Percentiles rank a stretch among this genome's conserved stretches.
Conservation (phyloP, 2,888 invertebrate species). For the Aphodius granarius region DNA sequence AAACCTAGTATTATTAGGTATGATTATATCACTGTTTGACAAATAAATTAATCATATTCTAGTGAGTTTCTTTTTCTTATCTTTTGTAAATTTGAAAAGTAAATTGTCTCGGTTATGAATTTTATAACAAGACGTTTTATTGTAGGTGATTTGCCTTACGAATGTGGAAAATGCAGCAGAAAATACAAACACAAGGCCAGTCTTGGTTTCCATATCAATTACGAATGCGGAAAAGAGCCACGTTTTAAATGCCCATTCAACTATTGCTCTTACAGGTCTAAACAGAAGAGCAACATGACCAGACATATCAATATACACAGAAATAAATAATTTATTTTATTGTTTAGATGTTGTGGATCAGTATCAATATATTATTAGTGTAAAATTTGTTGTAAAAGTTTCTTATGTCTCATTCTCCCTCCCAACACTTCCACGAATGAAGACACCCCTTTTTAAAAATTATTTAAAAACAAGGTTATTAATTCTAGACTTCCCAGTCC, state of each 20-base stretch:
- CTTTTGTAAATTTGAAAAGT: not conserved
- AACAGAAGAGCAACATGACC: not conserved
- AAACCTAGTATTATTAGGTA: too few relatives aligned
- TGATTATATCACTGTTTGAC: not conserved
- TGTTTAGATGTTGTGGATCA: too few relatives aligned
- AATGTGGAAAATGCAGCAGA: slow-evolving; percentile 14
- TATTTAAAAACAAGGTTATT: too few relatives aligned
- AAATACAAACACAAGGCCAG: slow-evolving; percentile 16
- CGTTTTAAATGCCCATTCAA: not conserved
- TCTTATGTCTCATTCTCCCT: too few relatives aligned
- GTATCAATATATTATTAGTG: too few relatives aligned
- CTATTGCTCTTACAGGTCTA: not conserved
- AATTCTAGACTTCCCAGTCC: too few relatives aligned
- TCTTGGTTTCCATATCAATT: slow-evolving; percentile 16
- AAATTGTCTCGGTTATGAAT: not conserved
- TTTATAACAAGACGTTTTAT: not conserved
- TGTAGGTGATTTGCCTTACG: not conserved
- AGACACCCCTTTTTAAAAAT: too few relatives aligned
- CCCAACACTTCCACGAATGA: too few relatives aligned
- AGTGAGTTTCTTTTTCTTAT: not conserved
- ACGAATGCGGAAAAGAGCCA: slow-evolving; percentile 7
- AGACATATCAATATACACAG: not conserved
- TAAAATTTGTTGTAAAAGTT: too few relatives aligned
- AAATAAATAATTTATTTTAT: too few relatives aligned
- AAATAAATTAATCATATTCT: not conserved